Base-by-base conservation (phyloP, 2,797 vertebrate species). In the Otus scops region DNA sequence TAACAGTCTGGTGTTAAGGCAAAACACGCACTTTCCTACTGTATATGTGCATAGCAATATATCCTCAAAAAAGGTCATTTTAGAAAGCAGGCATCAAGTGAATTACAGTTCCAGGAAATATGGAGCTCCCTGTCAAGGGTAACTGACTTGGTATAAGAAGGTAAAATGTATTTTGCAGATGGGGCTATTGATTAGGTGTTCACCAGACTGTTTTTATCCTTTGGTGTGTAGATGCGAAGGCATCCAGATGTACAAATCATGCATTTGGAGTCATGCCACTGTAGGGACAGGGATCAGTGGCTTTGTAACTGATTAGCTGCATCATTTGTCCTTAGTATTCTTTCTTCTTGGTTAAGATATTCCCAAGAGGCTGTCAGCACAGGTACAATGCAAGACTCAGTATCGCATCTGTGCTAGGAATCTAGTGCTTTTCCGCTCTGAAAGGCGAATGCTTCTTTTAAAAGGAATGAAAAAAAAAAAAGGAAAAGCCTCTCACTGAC, bases 161-260 rank as follows among this genome's bases (percentile, higher is more conserved):
- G 80, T 81, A 51, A 59, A 69, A 26, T 76, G 85, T 21, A 1
- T 92, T 96, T 91, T 92, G 69, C 84, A 48, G 92, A 56, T 11
- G 2, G 71, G n/a, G 70, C 69, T 92, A 34, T 96, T 51, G 95
- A 96, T 94, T 36, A 78, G 59, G 82, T 71, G 32, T 82, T 79
- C 51, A 43, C n/a, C 50, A 71, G 84, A 13, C 48, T 92, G 60
- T 27, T 53, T 70, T 86, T 82, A 36, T 85, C 68, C 68, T 69
- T 64, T 28, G 17, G 11, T 53, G 71, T 68, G 38, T 63, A 51
- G 70, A 59, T 75, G 57, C 1, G 26, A 63, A 92, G 53, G 65
- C 34, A 71, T 82, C 74, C 69, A 63, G 48, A 71, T 89, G 41
- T 43, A 71, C 69, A 71, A 28, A 80, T 56, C 27, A 4, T 39